These are phyloP conservation scores for Apaloderma vittatum DNA, from an alignment of 2,113 vertebrate species.

Conservation along the genomic window DNA sequence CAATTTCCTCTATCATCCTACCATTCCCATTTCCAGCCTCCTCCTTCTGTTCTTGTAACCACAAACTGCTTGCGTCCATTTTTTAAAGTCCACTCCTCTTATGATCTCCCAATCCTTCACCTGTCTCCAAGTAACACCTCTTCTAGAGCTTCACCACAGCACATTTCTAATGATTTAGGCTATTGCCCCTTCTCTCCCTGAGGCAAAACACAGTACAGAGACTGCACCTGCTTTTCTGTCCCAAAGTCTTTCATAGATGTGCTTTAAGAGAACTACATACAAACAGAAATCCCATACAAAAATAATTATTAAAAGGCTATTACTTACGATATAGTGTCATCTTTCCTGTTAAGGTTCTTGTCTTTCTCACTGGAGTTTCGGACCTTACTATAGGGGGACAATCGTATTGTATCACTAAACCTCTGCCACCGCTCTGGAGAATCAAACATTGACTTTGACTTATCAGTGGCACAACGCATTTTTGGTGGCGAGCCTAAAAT, in stretches of 20 bases:
- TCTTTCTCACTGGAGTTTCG: background rate
- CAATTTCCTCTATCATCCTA: background rate
- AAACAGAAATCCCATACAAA: background rate
- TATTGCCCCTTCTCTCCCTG: background rate
- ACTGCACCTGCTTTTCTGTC: background rate
- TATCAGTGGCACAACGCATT: background rate
- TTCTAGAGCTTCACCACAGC: background rate
- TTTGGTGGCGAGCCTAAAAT: conserved; percentile 73
- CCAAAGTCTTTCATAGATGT: background rate
- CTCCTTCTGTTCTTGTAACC: background rate
- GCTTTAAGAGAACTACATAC: background rate
- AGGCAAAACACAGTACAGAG: background rate
- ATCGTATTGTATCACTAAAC: background rate
- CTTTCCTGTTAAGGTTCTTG: background rate
- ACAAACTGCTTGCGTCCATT: background rate
- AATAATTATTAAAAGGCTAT: background rate
- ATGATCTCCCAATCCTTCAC: background rate
- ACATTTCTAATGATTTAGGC: background rate
- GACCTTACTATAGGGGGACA: background rate
- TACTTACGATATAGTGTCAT: background rate
- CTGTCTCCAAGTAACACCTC: background rate
- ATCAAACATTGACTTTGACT: background rate
- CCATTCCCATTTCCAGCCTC: background rate
- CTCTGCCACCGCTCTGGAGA: background rate
- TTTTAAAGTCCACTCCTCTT: background rate